phyloP scores from a whole-genome alignment of 2,113 vertebrate genomes.

The Xiphias gladius region DNA sequence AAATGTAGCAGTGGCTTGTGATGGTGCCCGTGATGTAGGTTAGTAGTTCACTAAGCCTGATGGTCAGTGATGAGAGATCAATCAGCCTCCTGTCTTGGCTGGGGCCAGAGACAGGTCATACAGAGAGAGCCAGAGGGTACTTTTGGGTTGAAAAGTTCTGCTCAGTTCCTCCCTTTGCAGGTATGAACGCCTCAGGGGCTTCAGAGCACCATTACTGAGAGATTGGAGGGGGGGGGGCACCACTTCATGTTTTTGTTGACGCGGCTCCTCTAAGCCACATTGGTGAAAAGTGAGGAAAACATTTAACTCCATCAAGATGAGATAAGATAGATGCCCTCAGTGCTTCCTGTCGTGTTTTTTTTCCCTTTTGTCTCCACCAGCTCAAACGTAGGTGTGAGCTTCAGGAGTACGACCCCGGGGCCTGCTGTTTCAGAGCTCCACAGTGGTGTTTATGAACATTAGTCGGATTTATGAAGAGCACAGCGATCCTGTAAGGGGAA shows the following conservation, averaged over 20 bases:
- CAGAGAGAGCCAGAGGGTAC: conserved; percentile 64
- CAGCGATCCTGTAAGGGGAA: conserved; percentile 78
- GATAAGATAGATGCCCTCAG: conserved; percentile 71
- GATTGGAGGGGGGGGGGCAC: neutral
- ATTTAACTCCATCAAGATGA: conserved; percentile 73
- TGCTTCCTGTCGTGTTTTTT: conserved; percentile 62
- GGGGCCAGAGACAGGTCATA: conserved; percentile 79
- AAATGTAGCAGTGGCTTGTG: neutral
- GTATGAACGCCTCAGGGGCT: conserved; percentile 83
- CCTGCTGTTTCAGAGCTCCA: conserved; percentile 68
- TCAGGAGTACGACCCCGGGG: conserved; percentile 54
- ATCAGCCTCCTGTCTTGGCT: conserved; percentile 60
- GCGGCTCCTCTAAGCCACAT: conserved; percentile 47
- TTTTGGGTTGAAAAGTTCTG: conserved; percentile 70
- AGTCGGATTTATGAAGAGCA: conserved; percentile 83
- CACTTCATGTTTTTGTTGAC: conserved; percentile 75
- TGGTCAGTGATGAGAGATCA: conserved; percentile 72
- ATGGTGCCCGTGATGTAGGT: conserved; percentile 37
- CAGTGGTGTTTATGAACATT: conserved; percentile 78
- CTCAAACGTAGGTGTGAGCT: conserved; percentile 50
- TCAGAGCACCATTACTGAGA: conserved; percentile 67
- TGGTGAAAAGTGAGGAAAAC: conserved; percentile 78
- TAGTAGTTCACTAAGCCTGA: conserved; percentile 67
- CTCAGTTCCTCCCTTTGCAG: conserved; percentile 81
- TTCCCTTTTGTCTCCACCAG: conserved; percentile 29